Evolutionary conservation across 2,113 vertebrate genomes (phyloP), one percentile per base, ranked within the genome.

Genomic region (Axis porcinus): DNA sequence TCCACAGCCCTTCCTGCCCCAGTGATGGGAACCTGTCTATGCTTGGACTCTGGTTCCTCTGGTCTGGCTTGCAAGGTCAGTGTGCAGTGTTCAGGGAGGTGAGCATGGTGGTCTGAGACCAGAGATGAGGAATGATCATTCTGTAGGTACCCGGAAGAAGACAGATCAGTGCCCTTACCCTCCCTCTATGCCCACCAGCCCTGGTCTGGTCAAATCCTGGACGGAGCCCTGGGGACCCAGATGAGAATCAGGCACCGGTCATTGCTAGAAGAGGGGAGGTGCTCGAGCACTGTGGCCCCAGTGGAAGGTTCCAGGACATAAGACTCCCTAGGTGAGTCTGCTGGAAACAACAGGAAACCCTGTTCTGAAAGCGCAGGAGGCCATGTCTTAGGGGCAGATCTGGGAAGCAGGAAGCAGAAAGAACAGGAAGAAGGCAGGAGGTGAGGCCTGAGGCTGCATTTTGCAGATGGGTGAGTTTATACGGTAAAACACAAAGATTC

Each of bases 11-110:
- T 36, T 79, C 21, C 64, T 74, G 45, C 8, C 81, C 15, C 55
- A 45, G 54, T 3, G 30, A n/a, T 2, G 9, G 6, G 5, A 6
- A 28, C 36, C 19, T 21, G 25, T 5, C 1, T 9, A 43, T 14
- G 50, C 70, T 13, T 57, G 28, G 74, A 13, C 6, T 58, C 78
- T 13, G 5, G 25, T 3, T 21, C 16, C 36, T 47, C 6, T 19
- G 10, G 81, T n/a, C 33, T 6, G 19, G 27, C 8, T 25, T 86
- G 13, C 25, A 78, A n/a, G 55, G 45, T 17, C 28, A 79, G 67
- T 3, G 25, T 52, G 1, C 1, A 2, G 33, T 9, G 0, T 47
- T 67, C n/a, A 64, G 17, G 45, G 58, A 10, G 21, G 27, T 50
- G 55, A 70, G 5, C 43, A 5, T 2, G 0, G 43, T 30, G 43